These are phyloP conservation scores for Mustelus asterias DNA, from an alignment of 2,113 vertebrate species.

Conservation along the genomic window DNA sequence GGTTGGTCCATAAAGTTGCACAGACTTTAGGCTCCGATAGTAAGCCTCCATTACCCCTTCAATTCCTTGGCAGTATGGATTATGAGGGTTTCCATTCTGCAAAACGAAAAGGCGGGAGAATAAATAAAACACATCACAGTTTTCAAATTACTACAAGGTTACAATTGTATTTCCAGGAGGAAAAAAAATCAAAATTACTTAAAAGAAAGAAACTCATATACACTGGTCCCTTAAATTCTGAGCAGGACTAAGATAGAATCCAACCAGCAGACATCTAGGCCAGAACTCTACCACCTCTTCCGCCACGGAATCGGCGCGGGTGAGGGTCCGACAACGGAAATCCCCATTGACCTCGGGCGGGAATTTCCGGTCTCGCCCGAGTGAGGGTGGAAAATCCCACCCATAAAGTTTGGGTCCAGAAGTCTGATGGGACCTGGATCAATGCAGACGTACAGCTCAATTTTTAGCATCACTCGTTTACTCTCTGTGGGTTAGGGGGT, in stretches of 20 bases:
- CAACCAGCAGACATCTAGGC: not conserved
- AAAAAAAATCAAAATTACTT: not conserved
- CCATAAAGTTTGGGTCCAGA: not conserved
- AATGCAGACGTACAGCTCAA: not conserved
- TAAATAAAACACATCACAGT: not conserved
- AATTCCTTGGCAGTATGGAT: constrained; percentile 89
- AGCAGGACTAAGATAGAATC: not conserved
- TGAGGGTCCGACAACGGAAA: no score
- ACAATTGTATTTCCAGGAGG: not conserved
- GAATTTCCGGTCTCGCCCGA: no score
- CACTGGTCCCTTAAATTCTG: not conserved
- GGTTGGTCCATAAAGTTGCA: constrained; percentile 88
- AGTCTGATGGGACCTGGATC: not conserved
- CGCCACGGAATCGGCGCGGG: no score
- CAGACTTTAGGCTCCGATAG: constrained; percentile 85
- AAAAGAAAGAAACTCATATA: not conserved
- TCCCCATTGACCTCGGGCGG: no score
- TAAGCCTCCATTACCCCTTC: constrained; percentile 95
- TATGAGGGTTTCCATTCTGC: constrained; percentile 91
- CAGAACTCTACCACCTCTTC: no score
- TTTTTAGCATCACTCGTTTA: not conserved
- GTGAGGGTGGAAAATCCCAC: no score
- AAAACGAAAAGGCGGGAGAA: not conserved
- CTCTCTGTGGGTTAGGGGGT: not conserved
- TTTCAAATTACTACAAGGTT: not conserved